phyloP scores from a whole-genome alignment of 1,140 invertebrate genomes.

The Heliothis subflexa region DNA sequence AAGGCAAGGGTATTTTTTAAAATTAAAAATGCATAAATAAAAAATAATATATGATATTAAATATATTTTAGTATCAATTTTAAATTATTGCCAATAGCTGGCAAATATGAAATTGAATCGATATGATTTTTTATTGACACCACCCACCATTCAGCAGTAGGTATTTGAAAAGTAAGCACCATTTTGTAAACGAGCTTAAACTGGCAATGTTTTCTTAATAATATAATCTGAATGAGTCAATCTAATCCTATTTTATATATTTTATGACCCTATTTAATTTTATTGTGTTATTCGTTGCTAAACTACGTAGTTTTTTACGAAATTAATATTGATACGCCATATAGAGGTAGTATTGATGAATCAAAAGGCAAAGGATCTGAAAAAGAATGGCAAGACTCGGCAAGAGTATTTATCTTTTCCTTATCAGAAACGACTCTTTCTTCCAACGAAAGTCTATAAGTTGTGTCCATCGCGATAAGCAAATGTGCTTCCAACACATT shows the following conservation, averaged over 20 bases:
- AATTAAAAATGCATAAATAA: neutral
- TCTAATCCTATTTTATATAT: constrained; percentile 2
- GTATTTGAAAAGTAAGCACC: neutral
- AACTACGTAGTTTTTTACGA: neutral
- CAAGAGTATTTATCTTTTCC: neutral
- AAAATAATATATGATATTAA: neutral
- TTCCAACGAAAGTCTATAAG: neutral
- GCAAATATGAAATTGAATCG: neutral
- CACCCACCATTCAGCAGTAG: neutral
- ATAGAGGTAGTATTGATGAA: neutral
- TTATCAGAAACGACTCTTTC: constrained; percentile 1
- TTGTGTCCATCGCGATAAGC: constrained; percentile 16
- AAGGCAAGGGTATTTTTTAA: neutral
- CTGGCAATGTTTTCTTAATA: constrained; percentile 9
- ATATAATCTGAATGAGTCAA: neutral
- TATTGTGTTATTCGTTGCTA: neutral
- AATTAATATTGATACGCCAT: too few relatives aligned
- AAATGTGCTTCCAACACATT: constrained; percentile 15
- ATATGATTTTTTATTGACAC: neutral
- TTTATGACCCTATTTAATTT: neutral
- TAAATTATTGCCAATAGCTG: neutral
- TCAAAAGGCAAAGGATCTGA: constrained; percentile 3
- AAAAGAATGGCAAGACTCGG: neutral
- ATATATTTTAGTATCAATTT: neutral
- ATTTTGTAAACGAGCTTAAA: constrained; percentile 23